Conservation (phyloP, 2,888 invertebrate species). For the Meandrusa payeni region DNA sequence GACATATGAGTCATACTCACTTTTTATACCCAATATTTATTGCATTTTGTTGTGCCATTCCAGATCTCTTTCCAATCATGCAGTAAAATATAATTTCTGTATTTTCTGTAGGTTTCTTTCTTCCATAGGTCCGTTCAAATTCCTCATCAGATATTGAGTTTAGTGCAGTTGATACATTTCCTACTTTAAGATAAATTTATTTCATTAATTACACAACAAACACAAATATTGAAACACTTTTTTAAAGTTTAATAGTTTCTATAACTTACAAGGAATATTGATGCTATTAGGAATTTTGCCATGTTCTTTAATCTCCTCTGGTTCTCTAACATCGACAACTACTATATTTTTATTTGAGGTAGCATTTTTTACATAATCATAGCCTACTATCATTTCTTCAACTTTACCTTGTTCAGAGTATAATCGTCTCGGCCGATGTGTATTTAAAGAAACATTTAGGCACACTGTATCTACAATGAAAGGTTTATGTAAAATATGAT, state of each 20-base stretch:
- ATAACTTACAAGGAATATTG: conserved; percentile 86
- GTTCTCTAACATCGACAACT: conserved; percentile 89
- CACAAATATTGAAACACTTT: not conserved
- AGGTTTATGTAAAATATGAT: not conserved
- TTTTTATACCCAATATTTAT: conserved; percentile 80
- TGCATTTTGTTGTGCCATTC: conserved; percentile 81
- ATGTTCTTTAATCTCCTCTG: conserved; percentile 84
- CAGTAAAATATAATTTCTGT: conserved; percentile 85
- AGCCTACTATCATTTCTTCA: conserved; percentile 57
- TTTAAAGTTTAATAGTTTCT: conserved; percentile 1
- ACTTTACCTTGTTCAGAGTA: conserved; percentile 42
- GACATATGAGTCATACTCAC: too few species aligned
- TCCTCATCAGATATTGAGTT: conserved; percentile 64
- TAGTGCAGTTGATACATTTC: conserved; percentile 65
- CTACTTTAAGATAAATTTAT: conserved; percentile 74
- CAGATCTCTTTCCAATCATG: conserved; percentile 84
- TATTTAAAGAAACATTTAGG: not conserved
- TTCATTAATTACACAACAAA: not conserved
- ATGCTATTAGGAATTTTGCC: conserved; percentile 87
- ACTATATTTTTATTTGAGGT: conserved; percentile 48
- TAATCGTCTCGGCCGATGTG: conserved; percentile 28
- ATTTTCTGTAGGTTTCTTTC: conserved; percentile 79
- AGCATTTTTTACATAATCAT: conserved; percentile 65
- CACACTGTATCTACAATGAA: conserved; percentile 10
- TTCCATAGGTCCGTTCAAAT: conserved; percentile 80